Conservation (phyloP, 2,888 invertebrate species). For the Microctonus aethiopoides region DNA sequence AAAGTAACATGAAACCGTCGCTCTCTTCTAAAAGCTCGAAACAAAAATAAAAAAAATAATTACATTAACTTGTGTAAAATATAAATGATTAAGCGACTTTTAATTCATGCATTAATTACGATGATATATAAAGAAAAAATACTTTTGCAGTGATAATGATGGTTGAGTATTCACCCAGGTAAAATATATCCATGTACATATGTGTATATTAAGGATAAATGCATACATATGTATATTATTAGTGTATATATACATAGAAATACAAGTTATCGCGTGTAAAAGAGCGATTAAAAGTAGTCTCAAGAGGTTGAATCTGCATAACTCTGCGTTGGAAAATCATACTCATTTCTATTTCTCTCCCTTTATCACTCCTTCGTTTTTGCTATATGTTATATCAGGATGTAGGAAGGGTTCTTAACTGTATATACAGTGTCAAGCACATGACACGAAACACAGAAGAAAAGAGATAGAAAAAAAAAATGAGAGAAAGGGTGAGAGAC, state of each 20-base stretch:
- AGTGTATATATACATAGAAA: slow-evolving; percentile 56
- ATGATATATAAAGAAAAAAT: slow-evolving; percentile 1
- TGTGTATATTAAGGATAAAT: neutral
- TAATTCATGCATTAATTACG: neutral
- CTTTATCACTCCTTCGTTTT: neutral
- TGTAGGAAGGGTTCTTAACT: neutral
- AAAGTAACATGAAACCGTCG: too few species aligned
- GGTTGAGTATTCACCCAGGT: slow-evolving; percentile 15
- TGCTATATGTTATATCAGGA: neutral
- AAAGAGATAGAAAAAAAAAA: neutral
- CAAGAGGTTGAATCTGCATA: slow-evolving; percentile 57
- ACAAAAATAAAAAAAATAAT: neutral
- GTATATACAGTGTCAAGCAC: too few species aligned
- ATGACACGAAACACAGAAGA: neutral
- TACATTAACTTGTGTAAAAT: neutral
- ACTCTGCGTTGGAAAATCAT: slow-evolving; percentile 44
- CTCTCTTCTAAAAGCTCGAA: neutral
- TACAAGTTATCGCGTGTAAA: slow-evolving; percentile 61
- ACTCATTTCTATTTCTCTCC: neutral
- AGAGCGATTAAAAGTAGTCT: slow-evolving; percentile 52
- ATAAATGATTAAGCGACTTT: neutral
- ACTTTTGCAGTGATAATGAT: slow-evolving; percentile 22
- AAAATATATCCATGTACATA: slow-evolving; percentile 24
- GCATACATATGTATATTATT: slow-evolving; percentile 31
- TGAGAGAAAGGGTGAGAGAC: slow-evolving; percentile 8